Percentiles rank a stretch among this genome's conserved stretches.
phyloP scores from a whole-genome alignment of 2,113 vertebrate species.

The Mola mola region DNA sequence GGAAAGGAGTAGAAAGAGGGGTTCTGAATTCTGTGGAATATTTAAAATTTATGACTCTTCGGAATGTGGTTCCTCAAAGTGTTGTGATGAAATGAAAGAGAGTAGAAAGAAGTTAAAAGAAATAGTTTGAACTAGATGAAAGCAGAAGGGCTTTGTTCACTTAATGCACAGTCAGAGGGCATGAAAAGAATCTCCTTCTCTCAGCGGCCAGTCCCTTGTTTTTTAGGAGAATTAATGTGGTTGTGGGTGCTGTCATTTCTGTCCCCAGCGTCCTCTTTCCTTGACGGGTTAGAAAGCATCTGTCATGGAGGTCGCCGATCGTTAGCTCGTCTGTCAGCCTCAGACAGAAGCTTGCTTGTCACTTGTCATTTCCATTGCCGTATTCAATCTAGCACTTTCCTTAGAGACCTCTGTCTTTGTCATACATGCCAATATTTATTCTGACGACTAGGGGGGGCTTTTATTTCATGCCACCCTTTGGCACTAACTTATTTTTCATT shows the following conservation, averaged over 20 bases:
- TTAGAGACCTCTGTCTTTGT: conserved; percentile 72
- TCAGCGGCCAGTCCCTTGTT: conserved; percentile 29
- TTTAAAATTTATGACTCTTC: not conserved
- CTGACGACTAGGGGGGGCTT: conserved; percentile 63
- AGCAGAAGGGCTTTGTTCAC: conserved; percentile 27
- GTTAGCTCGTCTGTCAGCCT: conserved; percentile 77
- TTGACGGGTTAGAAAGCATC: conserved; percentile 69
- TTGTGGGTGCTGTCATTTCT: conserved; percentile 44
- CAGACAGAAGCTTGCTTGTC: conserved; percentile 70
- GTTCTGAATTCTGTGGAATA: too few species aligned
- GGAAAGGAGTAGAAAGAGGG: too few species aligned
- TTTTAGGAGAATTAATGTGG: conserved; percentile 51
- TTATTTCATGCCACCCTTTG: conserved; percentile 39
- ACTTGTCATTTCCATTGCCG: conserved; percentile 74
- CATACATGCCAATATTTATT: conserved; percentile 74
- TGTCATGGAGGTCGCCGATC: conserved; percentile 74
- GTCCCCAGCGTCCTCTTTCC: conserved; percentile 46
- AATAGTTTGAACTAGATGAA: conserved; percentile 5
- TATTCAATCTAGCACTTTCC: conserved; percentile 69
- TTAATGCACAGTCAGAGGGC: conserved; percentile 14
- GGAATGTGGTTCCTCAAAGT: not conserved
- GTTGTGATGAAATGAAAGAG: not conserved
- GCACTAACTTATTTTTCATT: conserved; percentile 32
- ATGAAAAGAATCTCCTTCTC: conserved; percentile 25
- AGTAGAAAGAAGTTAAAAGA: not conserved